phyloP scores from a whole-genome alignment of 2,888 invertebrate genomes.

The Ochropleura leucogaster region DNA sequence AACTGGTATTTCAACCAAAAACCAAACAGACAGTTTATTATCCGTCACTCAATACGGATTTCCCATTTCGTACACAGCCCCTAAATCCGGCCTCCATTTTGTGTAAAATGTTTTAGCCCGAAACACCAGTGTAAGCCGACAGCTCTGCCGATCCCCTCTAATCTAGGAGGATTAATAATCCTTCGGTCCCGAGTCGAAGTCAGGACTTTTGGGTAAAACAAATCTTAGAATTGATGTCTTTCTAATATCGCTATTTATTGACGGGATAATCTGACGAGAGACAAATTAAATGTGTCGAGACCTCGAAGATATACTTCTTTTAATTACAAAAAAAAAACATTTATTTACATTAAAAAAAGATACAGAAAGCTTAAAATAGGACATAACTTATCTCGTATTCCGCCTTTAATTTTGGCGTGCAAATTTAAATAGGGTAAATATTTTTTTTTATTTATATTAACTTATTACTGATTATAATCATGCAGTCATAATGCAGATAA shows the following conservation, averaged over 20 bases:
- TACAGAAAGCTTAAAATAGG: no score
- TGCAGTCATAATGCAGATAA: no score
- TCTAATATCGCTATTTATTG: constrained; percentile 40
- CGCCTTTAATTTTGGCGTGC: no score
- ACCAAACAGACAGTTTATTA: constrained; percentile 4
- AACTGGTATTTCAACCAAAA: background rate
- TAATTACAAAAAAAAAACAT: no score
- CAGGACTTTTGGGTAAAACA: constrained; percentile 31
- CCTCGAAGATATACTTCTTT: background rate
- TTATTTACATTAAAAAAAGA: no score
- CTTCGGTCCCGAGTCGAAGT: constrained; percentile 17
- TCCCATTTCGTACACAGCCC: background rate
- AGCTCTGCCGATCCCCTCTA: constrained; percentile 37
- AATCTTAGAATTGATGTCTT: constrained; percentile 55
- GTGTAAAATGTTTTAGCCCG: constrained; percentile 28
- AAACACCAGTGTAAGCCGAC: constrained; percentile 22
- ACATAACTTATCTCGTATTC: no score
- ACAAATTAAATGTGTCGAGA: background rate
- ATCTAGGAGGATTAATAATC: constrained; percentile 58
- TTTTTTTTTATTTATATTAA: no score
- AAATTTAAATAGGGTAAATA: no score
- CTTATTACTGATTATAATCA: no score
- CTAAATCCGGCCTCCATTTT: constrained; percentile 27
- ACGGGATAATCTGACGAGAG: background rate
- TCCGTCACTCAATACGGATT: background rate